These are phyloP conservation scores for Saccostrea echinata DNA, from an alignment of 1,140 invertebrate species.

Conservation along the genomic window DNA sequence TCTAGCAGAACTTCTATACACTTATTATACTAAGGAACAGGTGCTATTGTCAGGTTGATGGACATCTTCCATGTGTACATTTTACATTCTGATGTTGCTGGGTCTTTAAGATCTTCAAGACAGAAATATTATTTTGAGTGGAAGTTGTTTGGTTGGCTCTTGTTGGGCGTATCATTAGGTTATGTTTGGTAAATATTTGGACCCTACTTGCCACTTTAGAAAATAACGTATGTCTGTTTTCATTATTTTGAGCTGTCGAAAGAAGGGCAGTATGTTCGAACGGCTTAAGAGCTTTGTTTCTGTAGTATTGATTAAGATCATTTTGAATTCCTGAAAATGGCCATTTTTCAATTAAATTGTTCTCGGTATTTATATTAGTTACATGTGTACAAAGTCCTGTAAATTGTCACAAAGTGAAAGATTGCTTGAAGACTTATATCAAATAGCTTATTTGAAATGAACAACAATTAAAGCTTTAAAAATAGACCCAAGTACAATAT, in stretches of 20 bases:
- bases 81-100: neutral
- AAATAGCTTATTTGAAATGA: neutral
- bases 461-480: neutral
- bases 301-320: too few species aligned
- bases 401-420: too few species aligned
- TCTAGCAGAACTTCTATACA: neutral
- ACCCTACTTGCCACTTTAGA: neutral
- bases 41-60: neutral
- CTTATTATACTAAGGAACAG: neutral
- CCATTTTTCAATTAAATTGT: too few species aligned
- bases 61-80: neutral
- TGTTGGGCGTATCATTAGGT: constrained; percentile 14
- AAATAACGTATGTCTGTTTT: neutral
- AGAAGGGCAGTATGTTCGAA: neutral
- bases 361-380: too few species aligned
- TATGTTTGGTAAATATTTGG: constrained; percentile 29
- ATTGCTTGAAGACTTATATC: neutral
- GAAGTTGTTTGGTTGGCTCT: neutral
- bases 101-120: neutral
- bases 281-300: too few species aligned
- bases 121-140: constrained; percentile 13
- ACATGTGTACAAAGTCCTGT: too few species aligned
- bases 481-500: neutral
- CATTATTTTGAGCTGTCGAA: constrained; percentile 1
- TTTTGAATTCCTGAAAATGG: too few species aligned